Evolutionary conservation across 2,888 invertebrate species (phyloP).

Genomic region (Tuberolachnus salignus): DNA sequence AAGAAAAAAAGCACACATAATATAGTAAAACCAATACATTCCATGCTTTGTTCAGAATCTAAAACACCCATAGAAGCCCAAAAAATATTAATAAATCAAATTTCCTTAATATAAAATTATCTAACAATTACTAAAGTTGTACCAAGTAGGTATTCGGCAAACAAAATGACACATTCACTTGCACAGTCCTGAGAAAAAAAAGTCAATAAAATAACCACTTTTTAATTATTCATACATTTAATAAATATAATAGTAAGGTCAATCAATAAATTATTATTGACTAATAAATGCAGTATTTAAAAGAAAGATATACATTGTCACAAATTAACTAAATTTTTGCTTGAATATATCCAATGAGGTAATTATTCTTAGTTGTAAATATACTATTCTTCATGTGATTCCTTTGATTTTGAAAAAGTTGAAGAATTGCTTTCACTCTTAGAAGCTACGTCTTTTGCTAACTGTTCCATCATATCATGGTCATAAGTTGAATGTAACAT

Average conservation of each 20-base stretch:
- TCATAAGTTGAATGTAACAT: conserved; percentile 98
- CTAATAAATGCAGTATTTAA: conserved; percentile 33
- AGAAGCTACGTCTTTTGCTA: conserved; percentile 60
- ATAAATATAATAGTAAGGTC: conserved; percentile 42
- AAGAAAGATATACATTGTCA: not conserved
- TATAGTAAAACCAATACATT: no score
- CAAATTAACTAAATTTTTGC: conserved; percentile 5
- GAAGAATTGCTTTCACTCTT: conserved; percentile 23
- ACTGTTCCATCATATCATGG: conserved; percentile 84
- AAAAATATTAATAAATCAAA: conserved; percentile 8
- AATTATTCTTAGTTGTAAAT: conserved; percentile 21
- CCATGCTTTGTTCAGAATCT: no score
- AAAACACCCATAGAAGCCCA: no score
- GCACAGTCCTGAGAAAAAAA: conserved; percentile 30
- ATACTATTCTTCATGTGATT: conserved; percentile 14
- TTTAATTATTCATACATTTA: conserved; percentile 49
- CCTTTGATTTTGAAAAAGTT: conserved; percentile 20
- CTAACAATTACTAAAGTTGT: conserved; percentile 36
- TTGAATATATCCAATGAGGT: conserved; percentile 29
- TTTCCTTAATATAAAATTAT: conserved; percentile 28
- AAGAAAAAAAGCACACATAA: no score
- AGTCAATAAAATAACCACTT: conserved; percentile 40
- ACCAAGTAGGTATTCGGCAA: conserved; percentile 46
- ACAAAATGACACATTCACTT: conserved; percentile 32
- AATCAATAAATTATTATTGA: conserved; percentile 37